These are phyloP conservation scores for Thymelicus acteon DNA, from an alignment of 2,888 invertebrate species.

Conservation along the genomic window DNA sequence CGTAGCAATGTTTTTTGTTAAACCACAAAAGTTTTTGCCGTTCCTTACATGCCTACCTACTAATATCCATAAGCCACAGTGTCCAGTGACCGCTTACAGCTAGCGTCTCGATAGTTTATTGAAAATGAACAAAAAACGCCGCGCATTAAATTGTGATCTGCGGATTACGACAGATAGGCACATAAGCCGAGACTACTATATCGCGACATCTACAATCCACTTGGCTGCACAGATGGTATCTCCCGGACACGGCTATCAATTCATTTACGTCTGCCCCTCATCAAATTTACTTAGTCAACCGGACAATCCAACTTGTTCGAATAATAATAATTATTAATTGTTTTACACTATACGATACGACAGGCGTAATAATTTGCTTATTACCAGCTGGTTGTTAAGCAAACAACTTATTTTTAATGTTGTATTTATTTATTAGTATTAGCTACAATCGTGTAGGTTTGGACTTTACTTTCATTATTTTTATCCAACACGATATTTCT, in stretches of 20 bases:
- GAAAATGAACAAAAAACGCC: neutral
- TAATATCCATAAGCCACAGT: too few relatives aligned
- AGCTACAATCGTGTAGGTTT: too few relatives aligned
- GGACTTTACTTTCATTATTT: too few relatives aligned
- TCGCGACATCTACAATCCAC: neutral
- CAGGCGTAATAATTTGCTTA: neutral
- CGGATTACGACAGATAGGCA: neutral
- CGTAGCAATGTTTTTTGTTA: too few relatives aligned
- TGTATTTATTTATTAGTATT: too few relatives aligned
- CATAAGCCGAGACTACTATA: neutral
- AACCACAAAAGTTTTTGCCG: too few relatives aligned
- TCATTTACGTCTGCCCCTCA: slow-evolving; percentile 1
- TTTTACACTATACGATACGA: too few relatives aligned
- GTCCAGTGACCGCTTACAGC: too few relatives aligned
- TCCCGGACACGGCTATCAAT: slow-evolving; percentile 1
- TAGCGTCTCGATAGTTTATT: neutral
- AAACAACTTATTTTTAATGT: too few relatives aligned
- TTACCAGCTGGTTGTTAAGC: neutral
- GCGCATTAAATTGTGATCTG: neutral
- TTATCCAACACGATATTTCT: too few relatives aligned
- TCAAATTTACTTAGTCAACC: slow-evolving; percentile 1
- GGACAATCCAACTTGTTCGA: neutral
- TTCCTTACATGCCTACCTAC: too few relatives aligned
- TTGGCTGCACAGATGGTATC: slow-evolving; percentile 8
- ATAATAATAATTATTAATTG: neutral